These are phyloP conservation scores for Ophioninae sp. DNA, from an alignment of 2,888 invertebrate genomes.

Conservation along the genomic window DNA sequence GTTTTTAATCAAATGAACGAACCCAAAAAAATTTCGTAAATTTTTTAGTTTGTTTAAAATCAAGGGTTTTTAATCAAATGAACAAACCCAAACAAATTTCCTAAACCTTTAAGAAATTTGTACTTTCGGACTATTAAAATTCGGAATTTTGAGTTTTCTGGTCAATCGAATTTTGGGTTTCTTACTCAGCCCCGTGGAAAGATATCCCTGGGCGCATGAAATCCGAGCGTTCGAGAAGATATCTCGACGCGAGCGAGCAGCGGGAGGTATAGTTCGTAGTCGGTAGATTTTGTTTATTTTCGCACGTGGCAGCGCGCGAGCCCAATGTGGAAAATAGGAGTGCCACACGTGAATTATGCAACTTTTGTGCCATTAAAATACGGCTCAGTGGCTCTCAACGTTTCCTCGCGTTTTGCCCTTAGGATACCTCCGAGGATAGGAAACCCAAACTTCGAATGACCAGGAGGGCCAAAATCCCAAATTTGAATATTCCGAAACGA, in stretches of 20 bases:
- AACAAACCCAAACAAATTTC: no score
- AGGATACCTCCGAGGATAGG: not conserved
- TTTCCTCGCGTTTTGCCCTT: not conserved
- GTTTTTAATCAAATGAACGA: no score
- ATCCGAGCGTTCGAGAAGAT: slow-evolving; percentile 17
- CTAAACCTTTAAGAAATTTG: no score
- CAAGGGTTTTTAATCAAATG: no score
- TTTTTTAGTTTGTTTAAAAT: no score
- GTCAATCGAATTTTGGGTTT: no score
- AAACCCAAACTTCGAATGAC: no score
- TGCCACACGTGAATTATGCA: slow-evolving; percentile 55
- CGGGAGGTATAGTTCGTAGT: slow-evolving; percentile 16
- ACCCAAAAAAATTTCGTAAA: no score
- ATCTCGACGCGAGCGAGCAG: not conserved
- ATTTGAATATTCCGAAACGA: no score
- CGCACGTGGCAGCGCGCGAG: slow-evolving; percentile 45
- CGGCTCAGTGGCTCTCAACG: slow-evolving; percentile 43
- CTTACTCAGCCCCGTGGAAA: not conserved
- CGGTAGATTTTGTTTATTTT: slow-evolving; percentile 53
- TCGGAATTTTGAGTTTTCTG: no score
- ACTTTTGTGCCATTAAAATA: slow-evolving; percentile 37
- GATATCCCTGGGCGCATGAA: slow-evolving; percentile 3
- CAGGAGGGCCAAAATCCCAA: no score
- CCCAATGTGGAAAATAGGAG: slow-evolving; percentile 55
- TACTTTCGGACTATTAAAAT: no score